Evolutionary conservation across 1,140 invertebrate species (phyloP).

Genomic region (Listronotus bonariensis): DNA sequence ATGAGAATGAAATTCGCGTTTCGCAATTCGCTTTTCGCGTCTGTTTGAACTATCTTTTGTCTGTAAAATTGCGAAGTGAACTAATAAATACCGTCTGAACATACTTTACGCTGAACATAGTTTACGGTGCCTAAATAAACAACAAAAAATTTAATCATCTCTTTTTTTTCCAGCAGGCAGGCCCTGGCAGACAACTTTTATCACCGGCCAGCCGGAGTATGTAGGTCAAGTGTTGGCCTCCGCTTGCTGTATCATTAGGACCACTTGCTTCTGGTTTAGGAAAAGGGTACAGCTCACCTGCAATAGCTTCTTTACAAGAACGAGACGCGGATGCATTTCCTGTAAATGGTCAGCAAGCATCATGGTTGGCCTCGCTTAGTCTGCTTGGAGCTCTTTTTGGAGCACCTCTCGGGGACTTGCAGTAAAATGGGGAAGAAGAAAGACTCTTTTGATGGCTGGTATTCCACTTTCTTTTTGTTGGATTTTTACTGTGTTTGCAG

Average conservation of each 20-base stretch:
- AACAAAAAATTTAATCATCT: too few relatives aligned
- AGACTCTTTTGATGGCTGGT: constrained; percentile 69
- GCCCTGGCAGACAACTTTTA: constrained; percentile 48
- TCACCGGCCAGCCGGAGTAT: constrained; percentile 50
- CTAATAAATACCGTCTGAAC: too few relatives aligned
- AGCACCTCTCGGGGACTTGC: constrained; percentile 76
- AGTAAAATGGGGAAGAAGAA: constrained; percentile 72
- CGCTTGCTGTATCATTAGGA: constrained; percentile 78
- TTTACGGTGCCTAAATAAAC: too few relatives aligned
- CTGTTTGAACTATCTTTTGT: too few relatives aligned
- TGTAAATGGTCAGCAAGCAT: constrained; percentile 75
- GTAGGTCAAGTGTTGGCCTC: constrained; percentile 72
- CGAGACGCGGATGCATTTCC: constrained; percentile 63
- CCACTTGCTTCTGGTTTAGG: constrained; percentile 79
- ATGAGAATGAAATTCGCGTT: too few relatives aligned
- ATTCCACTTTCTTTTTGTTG: constrained; percentile 75
- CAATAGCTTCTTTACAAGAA: constrained; percentile 79
- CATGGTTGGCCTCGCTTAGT: constrained; percentile 80
- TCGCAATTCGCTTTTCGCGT: too few relatives aligned
- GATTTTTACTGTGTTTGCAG: constrained; percentile 76
- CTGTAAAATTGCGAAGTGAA: too few relatives aligned
- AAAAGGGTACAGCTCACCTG: constrained; percentile 83
- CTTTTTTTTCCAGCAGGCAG: constrained; percentile 47
- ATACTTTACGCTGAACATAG: too few relatives aligned
- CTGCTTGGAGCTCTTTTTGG: constrained; percentile 79